Conservation (phyloP, 2,113 vertebrate genomes). For the Alexandromys fortis region DNA sequence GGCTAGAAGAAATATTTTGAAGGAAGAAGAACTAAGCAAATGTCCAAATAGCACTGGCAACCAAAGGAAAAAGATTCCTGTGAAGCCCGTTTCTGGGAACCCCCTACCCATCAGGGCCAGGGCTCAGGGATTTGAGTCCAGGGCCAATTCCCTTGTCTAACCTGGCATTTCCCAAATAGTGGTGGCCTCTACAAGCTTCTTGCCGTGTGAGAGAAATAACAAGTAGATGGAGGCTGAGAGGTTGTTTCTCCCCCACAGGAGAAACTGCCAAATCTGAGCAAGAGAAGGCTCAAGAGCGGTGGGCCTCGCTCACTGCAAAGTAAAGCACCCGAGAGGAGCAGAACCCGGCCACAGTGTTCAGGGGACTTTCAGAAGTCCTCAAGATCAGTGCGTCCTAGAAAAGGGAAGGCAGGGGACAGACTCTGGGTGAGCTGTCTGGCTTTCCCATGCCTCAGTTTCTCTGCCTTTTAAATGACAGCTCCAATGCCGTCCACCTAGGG, state of each 20-base stretch:
- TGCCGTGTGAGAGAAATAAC: slow-evolving; percentile 43
- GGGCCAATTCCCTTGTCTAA: background rate
- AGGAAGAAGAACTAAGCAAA: background rate
- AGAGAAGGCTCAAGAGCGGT: background rate
- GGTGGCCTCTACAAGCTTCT: background rate
- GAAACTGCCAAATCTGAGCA: background rate
- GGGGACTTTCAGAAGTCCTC: background rate
- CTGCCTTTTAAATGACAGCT: background rate
- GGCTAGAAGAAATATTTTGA: slow-evolving; percentile 34
- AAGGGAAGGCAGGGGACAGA: background rate
- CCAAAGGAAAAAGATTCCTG: background rate
- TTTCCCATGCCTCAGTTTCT: background rate
- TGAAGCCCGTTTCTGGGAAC: background rate
- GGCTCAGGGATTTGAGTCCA: background rate
- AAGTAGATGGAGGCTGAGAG: slow-evolving; percentile 28
- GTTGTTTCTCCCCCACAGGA: background rate
- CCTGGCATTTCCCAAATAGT: background rate
- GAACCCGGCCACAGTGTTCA: background rate
- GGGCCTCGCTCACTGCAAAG: background rate
- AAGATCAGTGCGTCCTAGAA: background rate
- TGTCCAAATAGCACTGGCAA: background rate
- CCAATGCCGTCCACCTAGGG: background rate
- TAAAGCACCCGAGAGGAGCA: background rate
- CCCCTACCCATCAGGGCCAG: background rate
- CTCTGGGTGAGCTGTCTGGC: background rate